Evolutionary conservation across 2,797 vertebrate species (phyloP).

Genomic region (Chromobotia macracanthus): DNA sequence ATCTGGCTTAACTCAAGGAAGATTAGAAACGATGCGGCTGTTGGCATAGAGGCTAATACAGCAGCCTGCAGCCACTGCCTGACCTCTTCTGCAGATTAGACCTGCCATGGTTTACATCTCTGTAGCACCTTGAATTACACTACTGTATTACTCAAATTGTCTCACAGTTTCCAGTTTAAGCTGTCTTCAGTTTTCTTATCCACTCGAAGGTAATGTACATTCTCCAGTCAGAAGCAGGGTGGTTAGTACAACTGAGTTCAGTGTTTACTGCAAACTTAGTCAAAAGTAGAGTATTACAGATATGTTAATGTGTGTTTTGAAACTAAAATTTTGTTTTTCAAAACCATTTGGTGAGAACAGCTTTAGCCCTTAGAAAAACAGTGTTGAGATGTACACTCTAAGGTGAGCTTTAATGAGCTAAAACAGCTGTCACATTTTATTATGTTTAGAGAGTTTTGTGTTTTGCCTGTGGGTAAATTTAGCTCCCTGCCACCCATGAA

Average conservation of each 20-base stretch:
- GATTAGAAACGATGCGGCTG: conserved; percentile 75
- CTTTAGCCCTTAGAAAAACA: conserved; percentile 3
- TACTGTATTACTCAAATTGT: conserved; percentile 7
- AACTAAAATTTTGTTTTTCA: conserved; percentile 29
- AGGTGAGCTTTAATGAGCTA: conserved; percentile 47
- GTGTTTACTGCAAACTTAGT: conserved; percentile 21
- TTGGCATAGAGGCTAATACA: conserved; percentile 72
- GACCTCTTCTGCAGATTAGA: conserved; percentile 34
- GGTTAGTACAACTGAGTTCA: conserved; percentile 5
- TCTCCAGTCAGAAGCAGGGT: neutral
- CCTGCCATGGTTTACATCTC: conserved; percentile 44
- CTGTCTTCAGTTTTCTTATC: conserved; percentile 12
- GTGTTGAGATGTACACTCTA: neutral
- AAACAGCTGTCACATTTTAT: conserved; percentile 49
- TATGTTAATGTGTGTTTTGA: neutral
- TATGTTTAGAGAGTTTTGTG: conserved; percentile 38
- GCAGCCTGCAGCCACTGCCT: conserved; percentile 36
- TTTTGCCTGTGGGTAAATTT: conserved; percentile 41
- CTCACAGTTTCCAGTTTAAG: conserved; percentile 16
- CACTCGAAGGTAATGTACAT: neutral
- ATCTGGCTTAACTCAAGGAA: conserved; percentile 82
- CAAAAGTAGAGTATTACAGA: conserved; percentile 22
- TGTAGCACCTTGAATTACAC: conserved; percentile 28
- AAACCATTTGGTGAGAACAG: neutral
- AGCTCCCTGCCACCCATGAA: conserved; percentile 40